Percentiles rank a stretch among this genome's conserved stretches.
These are phyloP conservation scores for Saguinus midas DNA, from an alignment of 2,113 vertebrate genomes.

Conservation along the genomic window DNA sequence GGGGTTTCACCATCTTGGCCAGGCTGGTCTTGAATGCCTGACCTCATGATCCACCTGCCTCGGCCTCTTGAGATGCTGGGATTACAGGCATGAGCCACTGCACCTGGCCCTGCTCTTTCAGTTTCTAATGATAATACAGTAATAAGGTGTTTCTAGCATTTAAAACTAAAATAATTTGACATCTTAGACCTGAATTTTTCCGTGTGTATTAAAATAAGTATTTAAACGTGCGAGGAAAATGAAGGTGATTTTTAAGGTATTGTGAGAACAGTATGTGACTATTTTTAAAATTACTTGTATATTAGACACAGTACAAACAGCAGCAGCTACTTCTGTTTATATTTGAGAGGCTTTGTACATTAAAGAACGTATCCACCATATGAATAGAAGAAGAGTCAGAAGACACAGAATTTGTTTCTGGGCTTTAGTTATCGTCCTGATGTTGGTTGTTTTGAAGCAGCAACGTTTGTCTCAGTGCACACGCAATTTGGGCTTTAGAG, in stretches of 20 bases:
- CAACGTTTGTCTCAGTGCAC: constrained; percentile 73
- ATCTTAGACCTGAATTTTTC: background rate
- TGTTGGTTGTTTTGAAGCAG: constrained; percentile 64
- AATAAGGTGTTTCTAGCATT: background rate
- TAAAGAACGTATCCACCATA: background rate
- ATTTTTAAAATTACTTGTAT: background rate
- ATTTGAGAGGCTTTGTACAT: background rate
- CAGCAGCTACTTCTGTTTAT: background rate
- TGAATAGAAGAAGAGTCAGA: background rate
- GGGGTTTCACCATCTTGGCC: too few relatives aligned
- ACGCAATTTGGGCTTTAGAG: constrained; percentile 70
- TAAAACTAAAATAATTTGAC: background rate
- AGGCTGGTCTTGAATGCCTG: too few relatives aligned
- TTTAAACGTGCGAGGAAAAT: background rate
- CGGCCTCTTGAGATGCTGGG: too few relatives aligned
- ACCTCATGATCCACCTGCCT: too few relatives aligned
- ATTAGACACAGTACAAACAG: background rate
- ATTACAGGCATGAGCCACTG: too few relatives aligned
- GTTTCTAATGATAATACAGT: background rate
- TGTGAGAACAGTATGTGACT: background rate
- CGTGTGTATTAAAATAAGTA: background rate
- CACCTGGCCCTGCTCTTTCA: too few relatives aligned
- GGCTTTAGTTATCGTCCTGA: background rate
- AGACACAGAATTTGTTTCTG: too few relatives aligned
- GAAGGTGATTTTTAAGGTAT: background rate